Conservation (phyloP, 2,113 vertebrate species). For the Vulpes vulpes region DNA sequence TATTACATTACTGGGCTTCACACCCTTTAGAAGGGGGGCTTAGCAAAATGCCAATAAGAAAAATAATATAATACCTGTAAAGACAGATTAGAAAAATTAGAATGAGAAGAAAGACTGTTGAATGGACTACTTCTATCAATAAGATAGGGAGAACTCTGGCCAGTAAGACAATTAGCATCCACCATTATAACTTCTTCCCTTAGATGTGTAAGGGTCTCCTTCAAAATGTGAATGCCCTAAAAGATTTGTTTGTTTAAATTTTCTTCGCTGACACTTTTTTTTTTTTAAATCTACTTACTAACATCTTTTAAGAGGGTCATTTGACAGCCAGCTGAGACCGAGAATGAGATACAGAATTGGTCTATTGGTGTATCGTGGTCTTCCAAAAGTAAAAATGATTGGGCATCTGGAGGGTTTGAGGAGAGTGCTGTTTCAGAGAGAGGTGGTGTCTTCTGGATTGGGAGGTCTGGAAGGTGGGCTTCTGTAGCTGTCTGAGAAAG, state of each 20-base stretch:
- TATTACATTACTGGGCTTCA: background rate
- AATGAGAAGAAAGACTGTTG: background rate
- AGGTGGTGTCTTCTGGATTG: background rate
- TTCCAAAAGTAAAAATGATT: background rate
- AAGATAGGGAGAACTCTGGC: background rate
- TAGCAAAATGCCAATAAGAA: background rate
- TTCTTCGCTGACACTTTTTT: background rate
- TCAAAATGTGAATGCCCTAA: background rate
- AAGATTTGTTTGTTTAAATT: background rate
- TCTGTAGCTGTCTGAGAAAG: background rate
- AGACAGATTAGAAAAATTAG: conserved; percentile 6
- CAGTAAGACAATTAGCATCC: background rate
- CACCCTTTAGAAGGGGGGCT: background rate
- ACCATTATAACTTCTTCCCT: background rate
- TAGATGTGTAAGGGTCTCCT: background rate
- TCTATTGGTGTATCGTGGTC: background rate
- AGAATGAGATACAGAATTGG: background rate
- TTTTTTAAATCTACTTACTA: background rate
- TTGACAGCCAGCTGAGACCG: background rate
- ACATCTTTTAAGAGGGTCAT: background rate
- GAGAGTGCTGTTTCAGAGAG: background rate
- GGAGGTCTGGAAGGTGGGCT: background rate
- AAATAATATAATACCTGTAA: background rate
- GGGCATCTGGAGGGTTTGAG: background rate
- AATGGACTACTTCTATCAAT: background rate